Evolutionary conservation across 2,888 invertebrate genomes (phyloP).

Genomic region (Nesidiocoris tenuis): DNA sequence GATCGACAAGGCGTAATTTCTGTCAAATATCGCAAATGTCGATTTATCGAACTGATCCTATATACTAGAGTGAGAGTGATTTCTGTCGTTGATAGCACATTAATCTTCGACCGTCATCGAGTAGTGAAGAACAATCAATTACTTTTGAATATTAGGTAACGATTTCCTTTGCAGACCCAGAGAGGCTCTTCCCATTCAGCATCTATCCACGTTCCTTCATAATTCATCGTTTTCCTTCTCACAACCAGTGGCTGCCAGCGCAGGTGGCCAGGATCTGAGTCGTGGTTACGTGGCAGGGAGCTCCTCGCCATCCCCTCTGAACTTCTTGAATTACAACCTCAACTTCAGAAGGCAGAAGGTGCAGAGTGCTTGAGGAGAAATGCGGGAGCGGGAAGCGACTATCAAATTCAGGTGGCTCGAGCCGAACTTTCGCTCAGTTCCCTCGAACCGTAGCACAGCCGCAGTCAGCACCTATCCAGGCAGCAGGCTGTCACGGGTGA

Average conservation of each 20-base stretch:
- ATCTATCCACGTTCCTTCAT: not conserved
- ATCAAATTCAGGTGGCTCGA: conserved; percentile 26
- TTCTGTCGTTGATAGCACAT: too few relatives aligned
- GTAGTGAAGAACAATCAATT: not conserved
- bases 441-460: not conserved
- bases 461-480: too few relatives aligned
- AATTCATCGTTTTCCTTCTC: not conserved
- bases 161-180: too few relatives aligned
- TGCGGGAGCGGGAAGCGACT: not conserved
- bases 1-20: too few relatives aligned
- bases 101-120: not conserved
- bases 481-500: too few relatives aligned
- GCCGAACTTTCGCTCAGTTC: not conserved
- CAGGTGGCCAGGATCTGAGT: not conserved
- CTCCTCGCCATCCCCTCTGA: not conserved
- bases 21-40: too few relatives aligned
- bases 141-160: not conserved
- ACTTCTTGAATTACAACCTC: conserved; percentile 25
- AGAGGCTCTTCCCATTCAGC: not conserved
- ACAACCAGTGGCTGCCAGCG: not conserved
- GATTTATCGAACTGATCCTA: too few relatives aligned
- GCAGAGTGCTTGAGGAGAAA: not conserved
- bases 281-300: not conserved
- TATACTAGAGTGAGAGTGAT: too few relatives aligned
- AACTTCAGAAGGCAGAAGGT: not conserved